Base-by-base conservation (phyloP, 2,797 vertebrate genomes). In the Fistularia commersonii region DNA sequence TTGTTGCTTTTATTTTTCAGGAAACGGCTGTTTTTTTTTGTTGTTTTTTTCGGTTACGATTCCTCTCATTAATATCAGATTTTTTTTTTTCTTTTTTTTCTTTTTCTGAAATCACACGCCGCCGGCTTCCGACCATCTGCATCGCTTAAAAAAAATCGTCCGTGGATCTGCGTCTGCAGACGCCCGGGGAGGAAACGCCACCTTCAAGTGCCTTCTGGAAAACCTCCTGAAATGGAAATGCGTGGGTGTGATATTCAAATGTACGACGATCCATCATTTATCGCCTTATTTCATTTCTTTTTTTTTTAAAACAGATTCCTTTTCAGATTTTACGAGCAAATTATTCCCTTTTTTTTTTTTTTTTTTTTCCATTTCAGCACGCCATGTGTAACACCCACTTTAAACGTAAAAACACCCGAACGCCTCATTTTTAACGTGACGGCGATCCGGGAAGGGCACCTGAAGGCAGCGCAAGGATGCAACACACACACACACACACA, bases 381-480 rank as follows among this genome's bases (percentile, higher is more conserved):
- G n/a, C n/a, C n/a, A n/a, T n/a, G n/a, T n/a, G n/a, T n/a, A n/a
- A n/a, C n/a, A n/a, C n/a, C n/a, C n/a, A n/a, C n/a, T n/a, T n/a
- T n/a, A n/a, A n/a, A n/a, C n/a, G n/a, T n/a, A n/a, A n/a, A n/a
- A n/a, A n/a, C n/a, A n/a, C n/a, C n/a, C n/a, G n/a, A 60, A 55
- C 1, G 3, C 31, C 9, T 55, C 34, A n/a, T 5, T 5, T n/a
- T n/a, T 6, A 46, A 47, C 13, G 13, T 48, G 32, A 41, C 41
- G 23, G 32, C 12, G 7, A 41, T 9, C 6, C n/a, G 33, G 13
- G n/a, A 50, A 40, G 35, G 59, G 31, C 54, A 69, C 48, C 45
- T 71, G 57, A 61, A 75, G 66, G 66, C 46, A 74, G 63, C 53
- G 63, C 9, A 31, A 63, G 33, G n/a, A 50, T 44, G 35, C 36